Percentiles rank a stretch among this genome's conserved stretches.
phyloP scores from a whole-genome alignment of 2,888 invertebrate species.

The Emesis castigata region DNA sequence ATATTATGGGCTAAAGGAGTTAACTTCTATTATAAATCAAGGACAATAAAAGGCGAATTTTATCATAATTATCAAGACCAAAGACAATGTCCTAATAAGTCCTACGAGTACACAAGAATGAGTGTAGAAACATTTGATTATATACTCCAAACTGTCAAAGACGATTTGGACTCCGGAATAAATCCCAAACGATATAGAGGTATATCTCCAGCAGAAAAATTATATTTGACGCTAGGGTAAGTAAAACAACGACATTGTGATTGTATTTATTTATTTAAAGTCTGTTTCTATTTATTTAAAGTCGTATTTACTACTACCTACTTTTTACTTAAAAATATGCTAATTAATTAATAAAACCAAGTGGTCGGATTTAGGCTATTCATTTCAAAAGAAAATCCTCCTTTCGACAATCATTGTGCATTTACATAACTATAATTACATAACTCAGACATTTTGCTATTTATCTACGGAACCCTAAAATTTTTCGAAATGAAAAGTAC shows the following conservation, averaged over 20 bases:
- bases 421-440: too few relatives aligned
- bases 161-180: neutral
- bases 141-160: conserved; percentile 53
- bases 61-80: conserved; percentile 60
- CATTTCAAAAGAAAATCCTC: too few relatives aligned
- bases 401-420: too few relatives aligned
- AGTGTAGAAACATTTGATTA: conserved; percentile 61
- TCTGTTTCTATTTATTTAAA: too few relatives aligned
- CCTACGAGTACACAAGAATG: conserved; percentile 64
- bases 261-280: too few relatives aligned
- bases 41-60: conserved; percentile 49
- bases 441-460: too few relatives aligned
- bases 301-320: too few relatives aligned
- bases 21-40: neutral
- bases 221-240: conserved; percentile 39
- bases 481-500: too few relatives aligned
- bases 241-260: conserved; percentile 17
- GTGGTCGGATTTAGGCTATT: too few relatives aligned
- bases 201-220: conserved; percentile 2
- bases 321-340: too few relatives aligned
- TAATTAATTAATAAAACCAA: too few relatives aligned
- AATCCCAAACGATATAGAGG: neutral
- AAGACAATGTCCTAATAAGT: conserved; percentile 55
- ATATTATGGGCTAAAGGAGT: neutral
- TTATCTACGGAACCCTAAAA: too few relatives aligned